Evolutionary conservation across 2,797 vertebrate genomes (phyloP), one percentile per base, ranked within the genome.

Genomic region (Labeo calbasu): DNA sequence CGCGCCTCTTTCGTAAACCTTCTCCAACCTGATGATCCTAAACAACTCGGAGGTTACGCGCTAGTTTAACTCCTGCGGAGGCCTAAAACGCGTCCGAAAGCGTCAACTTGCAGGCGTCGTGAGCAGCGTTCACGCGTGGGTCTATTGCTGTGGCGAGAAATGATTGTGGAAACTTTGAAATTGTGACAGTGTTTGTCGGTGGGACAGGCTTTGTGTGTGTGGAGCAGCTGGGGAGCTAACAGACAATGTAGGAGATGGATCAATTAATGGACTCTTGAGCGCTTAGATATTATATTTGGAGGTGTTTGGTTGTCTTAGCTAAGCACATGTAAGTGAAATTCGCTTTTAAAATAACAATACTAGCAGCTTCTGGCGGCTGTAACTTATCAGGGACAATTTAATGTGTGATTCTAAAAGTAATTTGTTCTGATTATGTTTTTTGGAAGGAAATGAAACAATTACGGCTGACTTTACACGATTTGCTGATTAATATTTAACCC

Each of bases 1-100:
- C 96, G 96, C 96, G 97, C 96, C 97, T 97, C 96, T 97, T 97
- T 96, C 87, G 91, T 91, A 93, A 94, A 94, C 85, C 81, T 88
- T 91, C 91, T 88, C 88, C 79, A 91, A 72, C 88, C 87, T 86
- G 71, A 89, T 90, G 92, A 90, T 90, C 92, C 91, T 86, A 90
- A 90, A 88, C 86, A 84, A 89, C 89, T 89, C 90, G 48, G 36
- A 94, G 92, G 92, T 93, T 94, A 90, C 13, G 88, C 88, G 79
- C 68, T 13, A 0, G 59, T 36, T 84, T 73, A 78, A 81, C 71
- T 81, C 71, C 5, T 15, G 2, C 72, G 40, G 23, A 77, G 25
- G 4, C 28, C 19, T 15, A 23, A 53, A 43, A 48, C 21, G n/a
- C 4, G 19, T 32, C 17, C 5, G 32, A 12, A 21, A 46, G 43